Evolutionary conservation across 2,888 invertebrate genomes (phyloP).

Genomic region (Drosophila melanosoma): DNA sequence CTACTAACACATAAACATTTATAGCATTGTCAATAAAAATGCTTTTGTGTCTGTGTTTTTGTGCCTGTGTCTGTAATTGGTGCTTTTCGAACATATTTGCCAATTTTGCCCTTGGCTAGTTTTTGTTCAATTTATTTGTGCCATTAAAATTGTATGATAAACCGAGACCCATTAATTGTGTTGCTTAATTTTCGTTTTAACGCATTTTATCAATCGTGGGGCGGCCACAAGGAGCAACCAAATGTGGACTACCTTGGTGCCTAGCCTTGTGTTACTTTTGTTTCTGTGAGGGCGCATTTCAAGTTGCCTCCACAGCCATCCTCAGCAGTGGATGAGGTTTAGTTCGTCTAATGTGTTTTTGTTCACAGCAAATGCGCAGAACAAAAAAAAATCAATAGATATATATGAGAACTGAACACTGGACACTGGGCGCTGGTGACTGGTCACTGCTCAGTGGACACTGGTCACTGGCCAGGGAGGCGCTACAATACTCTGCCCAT

Average conservation of each 20-base stretch:
- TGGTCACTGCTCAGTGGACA: slow-evolving; percentile 13
- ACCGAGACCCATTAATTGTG: slow-evolving; percentile 76
- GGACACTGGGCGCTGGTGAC: slow-evolving; percentile 21
- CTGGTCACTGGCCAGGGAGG: slow-evolving; percentile 30
- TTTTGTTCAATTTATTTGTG: slow-evolving; percentile 74
- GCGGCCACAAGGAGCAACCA: slow-evolving; percentile 36
- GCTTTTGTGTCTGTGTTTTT: neutral
- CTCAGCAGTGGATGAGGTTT: slow-evolving; percentile 42
- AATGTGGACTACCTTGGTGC: slow-evolving; percentile 39
- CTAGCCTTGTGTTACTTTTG: slow-evolving; percentile 9
- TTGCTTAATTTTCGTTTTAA: slow-evolving; percentile 82
- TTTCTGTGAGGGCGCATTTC: slow-evolving; percentile 28
- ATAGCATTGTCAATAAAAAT: slow-evolving; percentile 11
- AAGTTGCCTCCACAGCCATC: slow-evolving; percentile 33
- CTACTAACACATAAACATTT: slow-evolving; percentile 6
- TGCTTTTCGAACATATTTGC: slow-evolving; percentile 33
- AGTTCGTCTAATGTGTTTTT: slow-evolving; percentile 71
- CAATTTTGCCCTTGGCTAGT: slow-evolving; percentile 56
- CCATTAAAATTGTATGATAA: slow-evolving; percentile 82
- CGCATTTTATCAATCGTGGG: slow-evolving; percentile 74
- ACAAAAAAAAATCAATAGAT: slow-evolving; percentile 63
- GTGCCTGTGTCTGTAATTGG: slow-evolving; percentile 11
- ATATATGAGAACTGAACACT: slow-evolving; percentile 30
- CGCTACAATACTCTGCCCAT: slow-evolving; percentile 33
- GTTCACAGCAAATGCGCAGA: slow-evolving; percentile 56